These are phyloP conservation scores for Ophiodon elongatus DNA, from an alignment of 2,113 vertebrate genomes.

Conservation along the genomic window DNA sequence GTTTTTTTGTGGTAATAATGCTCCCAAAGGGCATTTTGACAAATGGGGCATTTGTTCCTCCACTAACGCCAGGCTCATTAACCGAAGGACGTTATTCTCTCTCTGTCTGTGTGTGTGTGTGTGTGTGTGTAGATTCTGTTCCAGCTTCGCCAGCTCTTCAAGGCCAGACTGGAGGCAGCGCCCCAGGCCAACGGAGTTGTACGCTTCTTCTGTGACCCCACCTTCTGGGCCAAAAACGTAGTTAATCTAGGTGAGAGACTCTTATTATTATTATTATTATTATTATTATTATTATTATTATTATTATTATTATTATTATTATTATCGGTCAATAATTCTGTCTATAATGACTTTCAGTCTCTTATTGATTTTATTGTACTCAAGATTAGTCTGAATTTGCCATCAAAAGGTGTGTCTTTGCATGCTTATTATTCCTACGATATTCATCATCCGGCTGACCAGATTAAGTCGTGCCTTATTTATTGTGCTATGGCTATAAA, in stretches of 20 bases:
- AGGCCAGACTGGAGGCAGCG: conserved; percentile 93
- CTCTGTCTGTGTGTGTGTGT: conserved; percentile 20
- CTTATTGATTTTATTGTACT: not conserved
- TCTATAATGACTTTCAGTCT: not conserved
- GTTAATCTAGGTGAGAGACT: conserved; percentile 93
- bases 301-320: not conserved
- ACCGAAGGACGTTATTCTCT: conserved; percentile 5
- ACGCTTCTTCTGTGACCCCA: conserved; percentile 98
- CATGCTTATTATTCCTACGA: not conserved
- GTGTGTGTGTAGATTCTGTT: conserved; percentile 90
- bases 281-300: too few relatives aligned
- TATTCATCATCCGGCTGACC: not conserved
- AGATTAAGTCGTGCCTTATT: not conserved
- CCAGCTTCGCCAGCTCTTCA: conserved; percentile 94
- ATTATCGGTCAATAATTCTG: not conserved
- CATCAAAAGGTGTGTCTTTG: not conserved
- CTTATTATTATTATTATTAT: not conserved
- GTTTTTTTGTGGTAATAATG: conserved; percentile 16
- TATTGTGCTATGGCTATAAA: not conserved
- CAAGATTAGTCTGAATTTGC: not conserved
- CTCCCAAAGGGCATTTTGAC: conserved; percentile 6
- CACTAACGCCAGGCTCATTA: not conserved
- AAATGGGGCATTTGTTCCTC: conserved; percentile 19
- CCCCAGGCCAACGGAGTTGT: conserved; percentile 95
- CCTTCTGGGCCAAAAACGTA: conserved; percentile 99